Evolutionary conservation across 2,888 invertebrate species (phyloP).

Genomic region (Phaedon cochleariae): DNA sequence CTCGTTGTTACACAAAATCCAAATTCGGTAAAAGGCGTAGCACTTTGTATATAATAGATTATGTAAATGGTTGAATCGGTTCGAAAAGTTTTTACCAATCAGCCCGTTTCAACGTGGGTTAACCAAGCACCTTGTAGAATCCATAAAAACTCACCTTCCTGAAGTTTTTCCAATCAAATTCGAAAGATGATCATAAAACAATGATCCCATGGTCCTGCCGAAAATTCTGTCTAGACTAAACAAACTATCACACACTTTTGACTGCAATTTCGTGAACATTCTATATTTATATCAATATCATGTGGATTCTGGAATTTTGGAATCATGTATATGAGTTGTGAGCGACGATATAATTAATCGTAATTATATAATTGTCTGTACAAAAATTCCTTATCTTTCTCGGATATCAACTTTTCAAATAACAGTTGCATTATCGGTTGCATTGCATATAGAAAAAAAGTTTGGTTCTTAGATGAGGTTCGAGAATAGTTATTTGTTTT

Average conservation of each 20-base stretch:
- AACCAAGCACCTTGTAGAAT: no score
- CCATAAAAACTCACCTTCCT: slow-evolving; percentile 26
- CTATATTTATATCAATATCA: slow-evolving; percentile 27
- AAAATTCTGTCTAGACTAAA: background rate
- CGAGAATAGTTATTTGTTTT: no score
- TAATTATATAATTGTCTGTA: background rate
- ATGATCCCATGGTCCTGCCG: slow-evolving; percentile 20
- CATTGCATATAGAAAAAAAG: no score
- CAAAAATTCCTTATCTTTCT: background rate
- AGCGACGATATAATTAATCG: background rate
- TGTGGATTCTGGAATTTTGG: background rate
- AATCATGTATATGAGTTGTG: background rate
- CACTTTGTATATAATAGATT: no score
- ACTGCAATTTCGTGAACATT: slow-evolving; percentile 20
- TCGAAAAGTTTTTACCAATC: no score
- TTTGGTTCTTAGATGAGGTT: no score
- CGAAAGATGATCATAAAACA: slow-evolving; percentile 24
- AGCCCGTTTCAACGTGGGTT: no score
- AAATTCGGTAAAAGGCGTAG: no score
- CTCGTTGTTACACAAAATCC: no score
- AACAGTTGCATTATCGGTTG: no score
- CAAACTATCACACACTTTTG: slow-evolving; percentile 16
- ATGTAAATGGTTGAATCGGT: no score
- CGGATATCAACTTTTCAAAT: no score
- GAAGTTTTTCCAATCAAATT: slow-evolving; percentile 12